A percentile compares a stretch with the other conserved stretches of the same genome.
Evolutionary conservation across 2,888 invertebrate species (phyloP).

Genomic region (Pseudoips prasinana): DNA sequence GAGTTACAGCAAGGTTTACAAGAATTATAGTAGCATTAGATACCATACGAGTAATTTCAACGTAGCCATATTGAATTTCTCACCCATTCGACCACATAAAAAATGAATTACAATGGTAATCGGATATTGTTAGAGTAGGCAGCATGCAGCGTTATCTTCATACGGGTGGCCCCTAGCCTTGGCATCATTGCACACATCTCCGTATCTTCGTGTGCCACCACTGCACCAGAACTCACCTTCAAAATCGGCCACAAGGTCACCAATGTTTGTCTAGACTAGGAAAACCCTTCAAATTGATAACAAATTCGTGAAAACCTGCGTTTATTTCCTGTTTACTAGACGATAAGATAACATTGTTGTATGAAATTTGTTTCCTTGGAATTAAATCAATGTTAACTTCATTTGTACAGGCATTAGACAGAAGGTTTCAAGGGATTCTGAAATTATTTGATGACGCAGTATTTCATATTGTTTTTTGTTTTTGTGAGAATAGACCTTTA

Average conservation of each 20-base stretch:
- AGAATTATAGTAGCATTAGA: too few relatives aligned
- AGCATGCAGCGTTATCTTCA: slow-evolving; percentile 67
- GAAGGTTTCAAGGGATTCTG: slow-evolving; percentile 8
- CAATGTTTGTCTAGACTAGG: slow-evolving; percentile 51
- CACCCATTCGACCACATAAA: too few relatives aligned
- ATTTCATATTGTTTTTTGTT: too few relatives aligned
- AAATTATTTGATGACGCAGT: too few relatives aligned
- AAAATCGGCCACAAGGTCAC: slow-evolving; percentile 54
- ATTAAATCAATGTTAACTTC: too few relatives aligned
- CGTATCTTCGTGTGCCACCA: slow-evolving; percentile 43
- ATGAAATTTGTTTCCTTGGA: too few relatives aligned
- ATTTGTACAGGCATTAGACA: too few relatives aligned
- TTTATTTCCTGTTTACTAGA: not conserved
- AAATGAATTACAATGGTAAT: slow-evolving; percentile 38
- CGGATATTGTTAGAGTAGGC: slow-evolving; percentile 27
- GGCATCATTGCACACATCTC: slow-evolving; percentile 60
- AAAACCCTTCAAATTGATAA: slow-evolving; percentile 16
- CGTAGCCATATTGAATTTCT: too few relatives aligned
- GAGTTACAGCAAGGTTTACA: too few relatives aligned
- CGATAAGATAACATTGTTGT: too few relatives aligned
- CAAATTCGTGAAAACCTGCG: slow-evolving; percentile 10
- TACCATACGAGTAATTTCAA: too few relatives aligned
- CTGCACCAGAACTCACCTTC: slow-evolving; percentile 47
- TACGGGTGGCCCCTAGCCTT: slow-evolving; percentile 70
- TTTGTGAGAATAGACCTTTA: too few relatives aligned